Percentiles rank a stretch among this genome's conserved stretches.
phyloP scores from a whole-genome alignment of 2,888 invertebrate genomes.

The Pteria penguin region DNA sequence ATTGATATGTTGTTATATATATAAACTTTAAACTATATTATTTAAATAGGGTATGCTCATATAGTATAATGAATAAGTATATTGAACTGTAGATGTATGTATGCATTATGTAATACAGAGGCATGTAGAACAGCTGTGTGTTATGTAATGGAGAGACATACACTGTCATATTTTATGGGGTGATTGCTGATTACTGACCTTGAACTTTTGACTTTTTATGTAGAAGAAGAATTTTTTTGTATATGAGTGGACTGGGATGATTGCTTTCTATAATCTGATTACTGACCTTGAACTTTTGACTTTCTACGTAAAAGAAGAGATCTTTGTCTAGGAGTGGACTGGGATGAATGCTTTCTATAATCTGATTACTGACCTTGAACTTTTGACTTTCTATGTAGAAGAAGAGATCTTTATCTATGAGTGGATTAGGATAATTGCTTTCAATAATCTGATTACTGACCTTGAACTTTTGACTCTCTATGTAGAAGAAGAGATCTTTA shows the following conservation, averaged over 20 bases:
- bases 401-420: slow-evolving; percentile 78
- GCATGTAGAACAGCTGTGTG: too few species aligned
- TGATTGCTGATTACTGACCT: slow-evolving; percentile 70
- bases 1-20: neutral
- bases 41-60: too few species aligned
- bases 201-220: slow-evolving; percentile 79
- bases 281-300: slow-evolving; percentile 78
- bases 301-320: slow-evolving; percentile 79
- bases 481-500: slow-evolving; percentile 79
- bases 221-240: too few species aligned
- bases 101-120: too few species aligned
- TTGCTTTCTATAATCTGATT: neutral
- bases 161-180: too few species aligned
- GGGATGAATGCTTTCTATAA: too few species aligned
- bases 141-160: too few species aligned
- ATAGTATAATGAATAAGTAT: too few species aligned
- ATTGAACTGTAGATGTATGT: too few species aligned
- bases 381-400: slow-evolving; percentile 79
- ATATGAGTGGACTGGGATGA: slow-evolving; percentile 75
- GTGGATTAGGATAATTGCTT: too few species aligned
- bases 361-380: slow-evolving; percentile 73
- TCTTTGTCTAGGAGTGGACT: slow-evolving; percentile 77
- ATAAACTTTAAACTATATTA: too few species aligned
- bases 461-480: slow-evolving; percentile 79
- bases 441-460: slow-evolving; percentile 53